Conservation (phyloP, 2,888 invertebrate species). For the Parapristionchus giblindavisi region DNA sequence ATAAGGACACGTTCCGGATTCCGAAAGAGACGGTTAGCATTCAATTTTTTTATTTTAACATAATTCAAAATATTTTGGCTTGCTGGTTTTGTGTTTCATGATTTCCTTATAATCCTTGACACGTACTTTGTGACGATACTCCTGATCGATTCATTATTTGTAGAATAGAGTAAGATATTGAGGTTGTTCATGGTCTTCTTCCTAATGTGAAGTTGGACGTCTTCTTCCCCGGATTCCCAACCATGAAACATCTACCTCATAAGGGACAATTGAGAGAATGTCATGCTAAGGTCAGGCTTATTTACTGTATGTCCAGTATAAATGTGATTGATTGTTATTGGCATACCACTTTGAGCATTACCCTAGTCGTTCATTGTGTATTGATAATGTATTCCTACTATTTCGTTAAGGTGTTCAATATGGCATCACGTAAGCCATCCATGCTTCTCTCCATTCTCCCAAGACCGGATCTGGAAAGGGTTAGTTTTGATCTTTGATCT, state of each 20-base stretch:
- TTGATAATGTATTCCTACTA: no score
- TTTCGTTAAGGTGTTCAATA: constrained; percentile 83
- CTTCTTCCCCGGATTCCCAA: constrained; percentile 90
- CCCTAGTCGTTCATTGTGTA: no score
- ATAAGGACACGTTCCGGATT: constrained; percentile 69
- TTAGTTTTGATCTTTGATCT: background rate
- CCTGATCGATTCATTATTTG: no score
- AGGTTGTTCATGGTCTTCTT: constrained; percentile 75
- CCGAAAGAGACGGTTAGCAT: constrained; percentile 72
- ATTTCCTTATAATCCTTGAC: no score
- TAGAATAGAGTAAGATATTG: no score
- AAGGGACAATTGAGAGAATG: constrained; percentile 73
- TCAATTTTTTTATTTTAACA: constrained; percentile 70
- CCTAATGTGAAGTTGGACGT: constrained; percentile 78
- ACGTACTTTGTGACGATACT: no score
- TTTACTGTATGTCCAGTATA: no score
- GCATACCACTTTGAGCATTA: background rate
- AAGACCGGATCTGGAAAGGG: constrained; percentile 14
- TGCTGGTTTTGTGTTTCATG: no score
- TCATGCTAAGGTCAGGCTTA: constrained; percentile 19
- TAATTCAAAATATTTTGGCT: background rate
- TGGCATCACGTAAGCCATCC: constrained; percentile 82
- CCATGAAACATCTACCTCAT: constrained; percentile 85
- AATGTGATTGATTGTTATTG: no score
- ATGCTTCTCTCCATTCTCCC: constrained; percentile 77